Conservation (phyloP, 2,113 vertebrate genomes). For the Scomber scombrus region DNA sequence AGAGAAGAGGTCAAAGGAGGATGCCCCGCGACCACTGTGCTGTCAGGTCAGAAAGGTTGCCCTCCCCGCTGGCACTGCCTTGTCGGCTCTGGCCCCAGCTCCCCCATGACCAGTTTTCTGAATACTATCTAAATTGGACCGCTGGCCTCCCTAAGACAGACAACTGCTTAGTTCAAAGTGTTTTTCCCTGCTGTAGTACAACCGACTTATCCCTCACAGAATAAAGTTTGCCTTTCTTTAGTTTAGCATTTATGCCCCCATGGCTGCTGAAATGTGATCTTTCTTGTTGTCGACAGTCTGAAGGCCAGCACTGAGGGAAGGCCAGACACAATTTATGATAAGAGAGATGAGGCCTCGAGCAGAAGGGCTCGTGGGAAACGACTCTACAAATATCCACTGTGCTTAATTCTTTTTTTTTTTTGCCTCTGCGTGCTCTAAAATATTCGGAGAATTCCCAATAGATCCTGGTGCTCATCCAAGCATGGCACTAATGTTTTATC, state of each 20-base stretch:
- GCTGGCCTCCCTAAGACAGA: slow-evolving; percentile 24
- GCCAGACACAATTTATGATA: slow-evolving; percentile 79
- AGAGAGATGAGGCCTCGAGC: slow-evolving; percentile 68
- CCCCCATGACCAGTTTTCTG: slow-evolving; percentile 54
- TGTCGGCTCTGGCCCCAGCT: slow-evolving; percentile 39
- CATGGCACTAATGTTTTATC: slow-evolving; percentile 75
- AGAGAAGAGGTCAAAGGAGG: slow-evolving; percentile 52
- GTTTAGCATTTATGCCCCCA: slow-evolving; percentile 51
- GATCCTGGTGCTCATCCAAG: slow-evolving; percentile 69
- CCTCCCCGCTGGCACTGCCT: slow-evolving; percentile 46
- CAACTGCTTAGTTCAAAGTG: slow-evolving; percentile 49
- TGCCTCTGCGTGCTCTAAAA: slow-evolving; percentile 61
- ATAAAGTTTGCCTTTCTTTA: slow-evolving; percentile 48
- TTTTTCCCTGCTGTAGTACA: slow-evolving; percentile 19
- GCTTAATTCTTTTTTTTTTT: slow-evolving; percentile 61
- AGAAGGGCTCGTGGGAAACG: slow-evolving; percentile 77
- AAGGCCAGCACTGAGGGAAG: slow-evolving; percentile 71
- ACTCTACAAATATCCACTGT: slow-evolving; percentile 72
- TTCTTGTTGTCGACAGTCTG: slow-evolving; percentile 68
- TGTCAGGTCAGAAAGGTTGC: slow-evolving; percentile 65
- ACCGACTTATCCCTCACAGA: slow-evolving; percentile 33
- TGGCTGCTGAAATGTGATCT: slow-evolving; percentile 67
- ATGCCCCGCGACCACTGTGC: slow-evolving; percentile 33
- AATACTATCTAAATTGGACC: slow-evolving; percentile 24
- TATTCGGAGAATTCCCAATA: slow-evolving; percentile 75